A percentile compares a stretch with the other conserved stretches of the same genome.
Conservation (phyloP, 2,797 vertebrate genomes). For the Apogon hyalosoma region DNA sequence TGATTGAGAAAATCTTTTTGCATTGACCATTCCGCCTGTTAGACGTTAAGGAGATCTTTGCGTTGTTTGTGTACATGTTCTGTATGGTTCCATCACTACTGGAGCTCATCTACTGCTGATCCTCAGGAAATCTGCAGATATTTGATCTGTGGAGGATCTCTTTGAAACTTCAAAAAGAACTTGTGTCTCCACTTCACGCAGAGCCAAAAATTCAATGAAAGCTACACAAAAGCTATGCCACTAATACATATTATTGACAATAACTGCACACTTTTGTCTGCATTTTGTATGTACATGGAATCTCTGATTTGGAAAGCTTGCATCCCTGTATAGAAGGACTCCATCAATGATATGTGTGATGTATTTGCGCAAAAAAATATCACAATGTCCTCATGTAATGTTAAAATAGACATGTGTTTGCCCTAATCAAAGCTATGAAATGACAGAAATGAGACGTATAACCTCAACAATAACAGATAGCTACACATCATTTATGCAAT, state of each 20-base stretch:
- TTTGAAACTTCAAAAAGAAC: slow-evolving; percentile 48
- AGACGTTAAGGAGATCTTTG: slow-evolving; percentile 58
- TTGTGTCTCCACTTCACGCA: slow-evolving; percentile 29
- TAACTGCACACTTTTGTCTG: slow-evolving; percentile 22
- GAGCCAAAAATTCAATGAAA: slow-evolving; percentile 42
- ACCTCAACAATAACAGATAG: slow-evolving; percentile 1
- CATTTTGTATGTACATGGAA: slow-evolving; percentile 1
- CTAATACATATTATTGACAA: slow-evolving; percentile 20
- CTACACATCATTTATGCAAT: slow-evolving; percentile 25
- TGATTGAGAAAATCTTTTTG: slow-evolving; percentile 39
- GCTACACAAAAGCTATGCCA: slow-evolving; percentile 22
- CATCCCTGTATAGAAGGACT: not conserved
- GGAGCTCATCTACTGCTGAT: slow-evolving; percentile 57
- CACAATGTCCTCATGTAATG: not conserved
- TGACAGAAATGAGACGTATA: not conserved
- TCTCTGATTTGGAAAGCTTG: not conserved
- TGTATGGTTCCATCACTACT: slow-evolving; percentile 42
- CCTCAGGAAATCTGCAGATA: slow-evolving; percentile 70
- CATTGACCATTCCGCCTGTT: slow-evolving; percentile 54
- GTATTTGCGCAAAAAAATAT: not conserved
- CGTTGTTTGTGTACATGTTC: slow-evolving; percentile 58
- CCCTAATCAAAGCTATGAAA: slow-evolving; percentile 1
- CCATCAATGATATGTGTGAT: slow-evolving; percentile 6
- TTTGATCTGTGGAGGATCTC: slow-evolving; percentile 60
- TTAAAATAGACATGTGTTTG: slow-evolving; percentile 9